Conservation (phyloP, 2,113 vertebrate species). For the Ornithorhynchus anatinus region DNA sequence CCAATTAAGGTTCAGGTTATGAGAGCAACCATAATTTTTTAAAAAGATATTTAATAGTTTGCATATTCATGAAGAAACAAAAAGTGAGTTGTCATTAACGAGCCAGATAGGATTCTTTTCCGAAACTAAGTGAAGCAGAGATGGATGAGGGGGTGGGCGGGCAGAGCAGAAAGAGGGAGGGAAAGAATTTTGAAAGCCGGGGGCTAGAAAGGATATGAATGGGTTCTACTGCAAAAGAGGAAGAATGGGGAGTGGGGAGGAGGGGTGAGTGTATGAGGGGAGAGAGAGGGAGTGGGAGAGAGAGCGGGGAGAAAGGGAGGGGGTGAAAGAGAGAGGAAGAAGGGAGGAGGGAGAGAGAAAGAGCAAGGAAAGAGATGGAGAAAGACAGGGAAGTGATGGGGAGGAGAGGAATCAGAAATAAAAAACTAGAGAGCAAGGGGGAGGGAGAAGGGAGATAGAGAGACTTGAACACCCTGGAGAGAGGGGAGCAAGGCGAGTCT, state of each 20-base stretch:
- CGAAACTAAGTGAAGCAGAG: background rate
- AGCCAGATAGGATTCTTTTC: constrained; percentile 14
- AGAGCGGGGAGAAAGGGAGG: background rate
- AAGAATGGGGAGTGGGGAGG: background rate
- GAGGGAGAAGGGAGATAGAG: background rate
- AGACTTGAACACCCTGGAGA: too few relatives aligned
- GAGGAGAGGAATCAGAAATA: background rate
- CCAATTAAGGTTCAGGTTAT: constrained; percentile 64
- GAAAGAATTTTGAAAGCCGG: background rate
- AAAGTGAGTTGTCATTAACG: constrained; percentile 12
- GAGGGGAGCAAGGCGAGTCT: background rate
- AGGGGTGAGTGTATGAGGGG: background rate
- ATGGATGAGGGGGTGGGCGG: background rate
- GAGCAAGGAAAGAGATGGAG: background rate
- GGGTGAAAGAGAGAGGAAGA: background rate
- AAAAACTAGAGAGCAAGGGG: background rate
- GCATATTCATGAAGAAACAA: constrained; percentile 53
- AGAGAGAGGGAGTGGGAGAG: background rate
- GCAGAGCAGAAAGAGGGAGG: background rate
- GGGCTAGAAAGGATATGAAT: background rate
- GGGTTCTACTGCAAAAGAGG: background rate
- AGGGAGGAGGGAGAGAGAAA: background rate
- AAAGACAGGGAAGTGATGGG: background rate
- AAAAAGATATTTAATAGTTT: constrained; percentile 45
- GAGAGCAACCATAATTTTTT: constrained; percentile 64